Base-by-base conservation (phyloP, 2,888 invertebrate genomes). In the Tyria jacobaeae region DNA sequence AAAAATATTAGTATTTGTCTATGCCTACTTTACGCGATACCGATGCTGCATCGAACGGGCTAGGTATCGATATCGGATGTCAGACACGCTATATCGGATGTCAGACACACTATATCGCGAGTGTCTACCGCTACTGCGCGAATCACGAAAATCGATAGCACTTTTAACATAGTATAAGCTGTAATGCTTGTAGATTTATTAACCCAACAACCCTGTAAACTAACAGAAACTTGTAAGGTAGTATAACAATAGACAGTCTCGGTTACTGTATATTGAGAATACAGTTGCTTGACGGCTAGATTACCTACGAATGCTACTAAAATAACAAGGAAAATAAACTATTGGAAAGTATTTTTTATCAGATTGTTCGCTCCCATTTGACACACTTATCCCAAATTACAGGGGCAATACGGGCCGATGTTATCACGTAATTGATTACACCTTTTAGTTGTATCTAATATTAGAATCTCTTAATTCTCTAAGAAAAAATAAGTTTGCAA, bases 351-450 rank as follows among this genome's bases (percentile, higher is more conserved):
- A 60, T 53, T 67, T 73, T 66, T 77, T 78, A 78, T 76, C 68
- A 68, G 66, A 71, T 69, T 55, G 60, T 58, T 57, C 59, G 62
- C 57, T 64, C 57, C 60, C 71, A 62, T 75, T 78, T 77, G 79
- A 78, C 76, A 80, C 73, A 80, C 78, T 74, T 76, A 75, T 76
- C 75, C 76, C 66, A 64, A 66, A 71, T 71, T 76, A 75, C 66
- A 66, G 73, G 67, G 73, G 70, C 74, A 73, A 72, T 70, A 71
- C 68, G 70, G 72, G 70, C 69, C 52, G 85, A 87, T 85, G 73
- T 78, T 87, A 88, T 88, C 88, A 70, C 62, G 68, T 88, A 87
- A 88, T 89, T 88, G 87, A 88, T 88, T 87, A 83, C 80, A 76
- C 82, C 86, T 85, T 86, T 87, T 85, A 84, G 78, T 71, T 73